Percentiles rank a stretch among this genome's conserved stretches.
phyloP scores from a whole-genome alignment of 2,113 vertebrate genomes.

The Amblyornis subalaris region DNA sequence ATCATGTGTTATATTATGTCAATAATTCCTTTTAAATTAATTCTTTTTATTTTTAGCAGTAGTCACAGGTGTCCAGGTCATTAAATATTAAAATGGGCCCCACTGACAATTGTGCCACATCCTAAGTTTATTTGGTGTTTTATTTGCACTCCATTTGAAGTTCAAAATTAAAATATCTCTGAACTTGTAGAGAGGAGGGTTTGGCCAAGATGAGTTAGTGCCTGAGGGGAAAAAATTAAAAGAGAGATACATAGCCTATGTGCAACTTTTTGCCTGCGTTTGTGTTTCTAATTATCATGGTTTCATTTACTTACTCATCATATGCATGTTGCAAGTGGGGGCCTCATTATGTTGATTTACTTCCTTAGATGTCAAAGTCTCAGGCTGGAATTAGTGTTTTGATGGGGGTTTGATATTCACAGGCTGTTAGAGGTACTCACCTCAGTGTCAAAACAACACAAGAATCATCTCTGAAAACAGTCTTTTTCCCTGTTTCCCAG shows the following conservation, averaged over 20 bases:
- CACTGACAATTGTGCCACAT: slow-evolving; percentile 28
- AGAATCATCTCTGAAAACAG: background rate
- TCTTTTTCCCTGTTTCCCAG: background rate
- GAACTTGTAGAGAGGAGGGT: slow-evolving; percentile 14
- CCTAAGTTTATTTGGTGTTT: slow-evolving; percentile 35
- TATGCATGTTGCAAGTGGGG: background rate
- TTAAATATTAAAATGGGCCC: slow-evolving; percentile 54
- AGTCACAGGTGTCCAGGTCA: slow-evolving; percentile 44
- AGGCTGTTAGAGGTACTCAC: background rate
- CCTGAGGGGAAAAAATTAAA: slow-evolving; percentile 5
- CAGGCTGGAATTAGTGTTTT: background rate
- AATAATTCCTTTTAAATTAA: slow-evolving; percentile 65
- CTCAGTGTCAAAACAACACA: background rate
- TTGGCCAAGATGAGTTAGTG: slow-evolving; percentile 17
- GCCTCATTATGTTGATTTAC: slow-evolving; percentile 15
- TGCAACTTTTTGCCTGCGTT: background rate
- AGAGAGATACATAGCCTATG: background rate
- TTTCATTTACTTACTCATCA: background rate
- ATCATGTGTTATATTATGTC: slow-evolving; percentile 62
- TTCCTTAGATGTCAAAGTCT: background rate
- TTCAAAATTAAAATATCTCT: slow-evolving; percentile 37
- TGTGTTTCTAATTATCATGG: slow-evolving; percentile 11
- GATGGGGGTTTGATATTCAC: background rate
- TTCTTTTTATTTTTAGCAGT: slow-evolving; percentile 35
- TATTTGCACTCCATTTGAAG: slow-evolving; percentile 48